Percentiles rank a stretch among this genome's conserved stretches.
Evolutionary conservation across 2,113 vertebrate genomes (phyloP).

Genomic region (Alosa alosa): DNA sequence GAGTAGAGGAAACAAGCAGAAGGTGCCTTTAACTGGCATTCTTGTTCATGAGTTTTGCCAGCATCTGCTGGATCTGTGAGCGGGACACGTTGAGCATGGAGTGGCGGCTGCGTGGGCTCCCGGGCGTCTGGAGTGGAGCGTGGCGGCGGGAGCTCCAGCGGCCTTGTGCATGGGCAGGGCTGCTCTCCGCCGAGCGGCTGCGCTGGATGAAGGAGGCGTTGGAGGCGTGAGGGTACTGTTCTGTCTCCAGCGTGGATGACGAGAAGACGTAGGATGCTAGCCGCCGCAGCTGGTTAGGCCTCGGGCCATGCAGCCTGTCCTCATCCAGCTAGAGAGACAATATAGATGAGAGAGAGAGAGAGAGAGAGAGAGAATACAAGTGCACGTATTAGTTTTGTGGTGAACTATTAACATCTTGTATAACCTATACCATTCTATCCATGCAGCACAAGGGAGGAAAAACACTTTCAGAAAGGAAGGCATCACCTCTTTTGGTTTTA

Average conservation of each 20-base stretch:
- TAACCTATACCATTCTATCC: not conserved
- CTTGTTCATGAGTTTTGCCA: conserved; percentile 96
- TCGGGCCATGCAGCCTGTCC: conserved; percentile 86
- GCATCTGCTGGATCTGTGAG: conserved; percentile 94
- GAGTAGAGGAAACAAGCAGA: not conserved
- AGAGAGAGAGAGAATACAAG: conserved; percentile 70
- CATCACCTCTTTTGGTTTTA: conserved; percentile 16
- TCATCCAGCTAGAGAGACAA: conserved; percentile 91
- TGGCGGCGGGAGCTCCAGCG: conserved; percentile 66
- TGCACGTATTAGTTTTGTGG: not conserved
- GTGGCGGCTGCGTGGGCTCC: conserved; percentile 91
- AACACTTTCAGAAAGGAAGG: conserved; percentile 39
- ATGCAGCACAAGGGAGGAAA: conserved; percentile 39
- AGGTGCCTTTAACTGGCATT: conserved; percentile 78
- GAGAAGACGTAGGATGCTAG: conserved; percentile 99
- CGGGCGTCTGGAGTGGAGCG: conserved; percentile 64
- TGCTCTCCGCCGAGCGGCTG: conserved; percentile 98
- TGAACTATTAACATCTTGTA: not conserved
- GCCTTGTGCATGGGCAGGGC: conserved; percentile 85
- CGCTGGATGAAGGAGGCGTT: conserved; percentile 93
- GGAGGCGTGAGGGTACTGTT: conserved; percentile 87
- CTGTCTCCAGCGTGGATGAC: conserved; percentile 96
- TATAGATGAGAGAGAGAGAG: conserved; percentile 80
- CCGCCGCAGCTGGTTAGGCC: conserved; percentile 97
- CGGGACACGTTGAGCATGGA: conserved; percentile 89